Evolutionary conservation across 2,888 invertebrate genomes (phyloP).

Genomic region (Brachycybe producta): DNA sequence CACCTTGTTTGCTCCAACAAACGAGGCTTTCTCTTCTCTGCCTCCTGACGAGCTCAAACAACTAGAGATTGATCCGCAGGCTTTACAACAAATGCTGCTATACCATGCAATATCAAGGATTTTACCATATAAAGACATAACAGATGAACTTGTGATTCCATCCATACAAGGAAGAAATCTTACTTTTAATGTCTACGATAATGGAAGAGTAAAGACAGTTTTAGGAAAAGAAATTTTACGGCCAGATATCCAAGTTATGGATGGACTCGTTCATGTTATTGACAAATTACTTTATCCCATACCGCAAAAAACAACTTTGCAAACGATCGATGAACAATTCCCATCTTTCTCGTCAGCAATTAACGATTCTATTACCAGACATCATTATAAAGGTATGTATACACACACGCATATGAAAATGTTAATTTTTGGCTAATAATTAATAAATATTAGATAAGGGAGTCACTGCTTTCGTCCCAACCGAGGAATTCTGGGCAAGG

Average conservation of each 20-base stretch:
- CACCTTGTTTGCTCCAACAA: conserved; percentile 15
- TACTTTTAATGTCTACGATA: conserved; percentile 7
- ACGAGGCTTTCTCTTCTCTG: conserved; percentile 10
- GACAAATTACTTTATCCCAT: conserved; percentile 10
- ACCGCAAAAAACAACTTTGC: background rate
- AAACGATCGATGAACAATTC: conserved; percentile 1
- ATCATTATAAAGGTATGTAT: conserved; percentile 6
- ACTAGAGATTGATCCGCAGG: conserved; percentile 19
- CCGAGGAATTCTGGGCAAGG: conserved; percentile 6
- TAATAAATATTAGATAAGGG: conserved; percentile 6
- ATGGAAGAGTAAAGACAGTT: conserved; percentile 12
- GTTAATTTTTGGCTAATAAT: background rate
- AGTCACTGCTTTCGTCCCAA: conserved; percentile 12
- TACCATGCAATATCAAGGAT: conserved; percentile 29
- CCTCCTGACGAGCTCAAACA: conserved; percentile 5
- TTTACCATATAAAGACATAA: conserved; percentile 11
- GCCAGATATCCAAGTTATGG: conserved; percentile 7
- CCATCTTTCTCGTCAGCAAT: conserved; percentile 6
- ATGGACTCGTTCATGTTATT: conserved; percentile 13
- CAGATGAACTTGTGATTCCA: background rate
- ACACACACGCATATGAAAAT: background rate
- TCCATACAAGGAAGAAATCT: conserved; percentile 11
- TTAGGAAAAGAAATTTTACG: conserved; percentile 1
- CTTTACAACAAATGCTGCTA: conserved; percentile 24
- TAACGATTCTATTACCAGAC: conserved; percentile 5